Evolutionary conservation across 2,113 vertebrate genomes (phyloP).

Genomic region (Terrapene triunguis): DNA sequence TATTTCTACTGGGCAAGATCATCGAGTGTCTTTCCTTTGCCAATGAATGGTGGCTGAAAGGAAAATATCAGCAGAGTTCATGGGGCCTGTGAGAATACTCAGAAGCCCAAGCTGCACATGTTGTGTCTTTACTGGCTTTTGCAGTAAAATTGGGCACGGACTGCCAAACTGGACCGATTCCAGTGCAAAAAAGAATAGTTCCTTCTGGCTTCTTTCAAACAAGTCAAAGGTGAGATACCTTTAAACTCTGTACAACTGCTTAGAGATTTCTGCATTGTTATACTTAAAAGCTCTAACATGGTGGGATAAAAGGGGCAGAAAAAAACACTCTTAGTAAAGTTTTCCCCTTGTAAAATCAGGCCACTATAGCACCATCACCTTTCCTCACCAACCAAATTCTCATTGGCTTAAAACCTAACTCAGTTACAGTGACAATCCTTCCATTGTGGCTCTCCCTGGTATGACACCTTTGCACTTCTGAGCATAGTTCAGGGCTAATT

Average conservation of each 20-base stretch:
- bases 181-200: conserved; percentile 32
- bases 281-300: conserved; percentile 1
- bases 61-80: conserved; percentile 44
- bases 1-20: background rate
- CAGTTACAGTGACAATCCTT: background rate
- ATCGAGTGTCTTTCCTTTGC: background rate
- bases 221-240: conserved; percentile 49
- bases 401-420: background rate
- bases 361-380: fast-evolving
- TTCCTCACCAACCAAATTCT: background rate
- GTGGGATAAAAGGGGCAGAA: background rate
- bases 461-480: background rate
- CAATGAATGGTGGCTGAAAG: background rate
- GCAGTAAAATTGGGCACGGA: background rate
- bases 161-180: conserved; percentile 42
- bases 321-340: fast-evolving
- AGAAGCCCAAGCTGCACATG: conserved; percentile 13
- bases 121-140: conserved; percentile 26
- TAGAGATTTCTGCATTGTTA: background rate
- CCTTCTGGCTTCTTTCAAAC: background rate
- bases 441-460: background rate
- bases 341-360: background rate
- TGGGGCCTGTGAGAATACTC: conserved; percentile 37
- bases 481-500: background rate
- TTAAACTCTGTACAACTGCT: conserved; percentile 9